These are phyloP conservation scores for Verasper variegatus DNA, from an alignment of 2,113 vertebrate species.

Conservation along the genomic window DNA sequence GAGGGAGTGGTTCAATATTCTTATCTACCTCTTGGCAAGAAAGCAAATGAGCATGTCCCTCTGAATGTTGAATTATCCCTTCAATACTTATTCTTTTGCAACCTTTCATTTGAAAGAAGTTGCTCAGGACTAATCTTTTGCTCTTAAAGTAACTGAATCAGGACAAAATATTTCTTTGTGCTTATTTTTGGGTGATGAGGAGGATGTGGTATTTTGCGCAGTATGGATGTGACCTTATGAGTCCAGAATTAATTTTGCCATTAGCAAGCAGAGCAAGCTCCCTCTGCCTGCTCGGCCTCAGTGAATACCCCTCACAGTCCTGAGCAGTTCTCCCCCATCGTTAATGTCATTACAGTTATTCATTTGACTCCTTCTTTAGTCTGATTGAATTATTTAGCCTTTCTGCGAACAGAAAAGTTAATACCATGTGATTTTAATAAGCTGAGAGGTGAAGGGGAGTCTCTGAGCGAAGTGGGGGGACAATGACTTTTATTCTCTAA, in stretches of 20 bases:
- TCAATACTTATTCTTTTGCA: background rate
- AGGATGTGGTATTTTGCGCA: conserved; percentile 56
- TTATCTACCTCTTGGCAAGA: background rate
- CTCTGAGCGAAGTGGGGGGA: conserved; percentile 54
- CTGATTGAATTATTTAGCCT: conserved; percentile 83
- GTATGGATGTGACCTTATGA: conserved; percentile 55
- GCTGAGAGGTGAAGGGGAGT: conserved; percentile 76
- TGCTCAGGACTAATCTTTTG: conserved; percentile 6
- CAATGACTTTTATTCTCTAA: conserved; percentile 71
- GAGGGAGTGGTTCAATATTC: background rate
- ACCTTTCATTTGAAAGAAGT: background rate
- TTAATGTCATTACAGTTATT: conserved; percentile 82
- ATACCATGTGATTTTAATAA: conserved; percentile 85
- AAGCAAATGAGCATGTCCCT: background rate
- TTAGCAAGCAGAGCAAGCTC: conserved; percentile 66
- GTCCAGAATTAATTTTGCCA: conserved; percentile 65
- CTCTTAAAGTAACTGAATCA: conserved; percentile 17
- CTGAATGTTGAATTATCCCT: background rate
- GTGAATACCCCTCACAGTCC: conserved; percentile 56
- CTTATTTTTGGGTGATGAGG: conserved; percentile 33
- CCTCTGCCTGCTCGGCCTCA: conserved; percentile 48
- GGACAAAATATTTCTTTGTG: conserved; percentile 17
- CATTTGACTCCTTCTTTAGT: conserved; percentile 81
- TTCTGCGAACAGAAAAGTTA: conserved; percentile 79
- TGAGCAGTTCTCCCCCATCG: conserved; percentile 70